phyloP scores from a whole-genome alignment of 2,888 invertebrate genomes.

The Minunthozetes semirufus region DNA sequence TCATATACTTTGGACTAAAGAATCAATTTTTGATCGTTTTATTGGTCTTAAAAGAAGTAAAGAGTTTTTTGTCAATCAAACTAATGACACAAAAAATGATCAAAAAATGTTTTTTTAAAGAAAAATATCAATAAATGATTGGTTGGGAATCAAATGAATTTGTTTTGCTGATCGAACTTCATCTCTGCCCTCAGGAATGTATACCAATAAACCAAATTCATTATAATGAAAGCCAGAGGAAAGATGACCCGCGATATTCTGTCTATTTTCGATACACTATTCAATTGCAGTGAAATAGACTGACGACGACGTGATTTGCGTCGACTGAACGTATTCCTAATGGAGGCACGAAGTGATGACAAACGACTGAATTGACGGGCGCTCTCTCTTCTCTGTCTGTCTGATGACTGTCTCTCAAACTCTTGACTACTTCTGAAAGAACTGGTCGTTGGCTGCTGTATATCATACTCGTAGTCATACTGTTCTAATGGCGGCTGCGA shows the following conservation, averaged over 20 bases:
- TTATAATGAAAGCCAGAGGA: slow-evolving; percentile 65
- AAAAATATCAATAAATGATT: too few relatives aligned
- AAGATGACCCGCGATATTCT: slow-evolving; percentile 66
- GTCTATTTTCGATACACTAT: slow-evolving; percentile 74
- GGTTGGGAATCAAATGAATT: background rate
- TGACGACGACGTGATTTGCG: slow-evolving; percentile 5
- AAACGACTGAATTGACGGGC: slow-evolving; percentile 13
- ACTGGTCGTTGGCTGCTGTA: slow-evolving; percentile 3
- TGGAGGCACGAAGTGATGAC: slow-evolving; percentile 34
- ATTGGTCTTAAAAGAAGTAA: too few relatives aligned
- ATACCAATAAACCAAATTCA: slow-evolving; percentile 73
- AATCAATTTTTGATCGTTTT: too few relatives aligned
- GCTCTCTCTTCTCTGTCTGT: background rate
- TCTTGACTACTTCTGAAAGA: background rate
- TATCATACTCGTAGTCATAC: background rate
- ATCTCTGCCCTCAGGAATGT: slow-evolving; percentile 55
- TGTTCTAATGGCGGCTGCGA: background rate
- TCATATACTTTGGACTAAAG: too few relatives aligned
- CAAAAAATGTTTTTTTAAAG: too few relatives aligned
- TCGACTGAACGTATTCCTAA: slow-evolving; percentile 34
- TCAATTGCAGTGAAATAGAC: slow-evolving; percentile 49
- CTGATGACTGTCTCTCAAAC: background rate
- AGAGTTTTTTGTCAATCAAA: too few relatives aligned
- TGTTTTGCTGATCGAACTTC: slow-evolving; percentile 16
- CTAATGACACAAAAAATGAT: too few relatives aligned